Conservation (phyloP, 1,140 invertebrate genomes). For the Aradophagus sp. region DNA sequence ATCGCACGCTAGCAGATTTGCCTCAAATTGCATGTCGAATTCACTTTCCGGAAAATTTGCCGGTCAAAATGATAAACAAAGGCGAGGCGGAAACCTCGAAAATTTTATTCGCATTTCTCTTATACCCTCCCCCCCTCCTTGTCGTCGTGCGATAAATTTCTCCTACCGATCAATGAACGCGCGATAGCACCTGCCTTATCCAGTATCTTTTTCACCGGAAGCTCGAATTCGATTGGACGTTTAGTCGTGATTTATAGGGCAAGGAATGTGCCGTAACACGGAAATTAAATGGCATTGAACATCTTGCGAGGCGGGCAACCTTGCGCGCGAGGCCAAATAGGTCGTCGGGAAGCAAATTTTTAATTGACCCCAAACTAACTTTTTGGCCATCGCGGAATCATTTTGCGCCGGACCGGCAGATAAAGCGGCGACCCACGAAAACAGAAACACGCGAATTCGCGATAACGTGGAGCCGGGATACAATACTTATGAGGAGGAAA, state of each 20-base stretch:
- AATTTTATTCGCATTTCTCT: too few species aligned
- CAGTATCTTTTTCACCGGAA: slow-evolving; percentile 55
- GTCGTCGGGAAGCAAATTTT: slow-evolving; percentile 36
- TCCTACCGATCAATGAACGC: slow-evolving; percentile 34
- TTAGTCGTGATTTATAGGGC: slow-evolving; percentile 49
- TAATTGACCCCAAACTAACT: slow-evolving; percentile 42
- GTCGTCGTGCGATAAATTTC: slow-evolving; percentile 28
- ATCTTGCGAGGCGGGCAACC: slow-evolving; percentile 27
- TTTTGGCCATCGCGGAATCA: slow-evolving; percentile 20
- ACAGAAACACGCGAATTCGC: slow-evolving; percentile 19
- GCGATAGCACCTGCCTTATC: slow-evolving; percentile 37
- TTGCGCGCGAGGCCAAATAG: slow-evolving; percentile 19
- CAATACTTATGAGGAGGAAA: too few species aligned
- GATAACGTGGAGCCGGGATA: too few species aligned
- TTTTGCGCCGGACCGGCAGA: slow-evolving; percentile 3
- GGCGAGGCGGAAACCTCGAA: too few species aligned
- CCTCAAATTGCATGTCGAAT: too few species aligned
- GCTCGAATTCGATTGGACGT: slow-evolving; percentile 53
- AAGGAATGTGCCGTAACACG: slow-evolving; percentile 45
- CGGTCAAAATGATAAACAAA: too few species aligned
- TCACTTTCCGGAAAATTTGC: too few species aligned
- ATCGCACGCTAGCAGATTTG: too few species aligned
- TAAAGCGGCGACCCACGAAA: slow-evolving; percentile 15
- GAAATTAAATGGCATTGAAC: slow-evolving; percentile 55
- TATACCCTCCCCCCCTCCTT: neutral